A percentile compares a stretch with the other conserved stretches of the same genome.
Evolutionary conservation across 2,113 vertebrate genomes (phyloP).

Genomic region (Phocoena phocoena): DNA sequence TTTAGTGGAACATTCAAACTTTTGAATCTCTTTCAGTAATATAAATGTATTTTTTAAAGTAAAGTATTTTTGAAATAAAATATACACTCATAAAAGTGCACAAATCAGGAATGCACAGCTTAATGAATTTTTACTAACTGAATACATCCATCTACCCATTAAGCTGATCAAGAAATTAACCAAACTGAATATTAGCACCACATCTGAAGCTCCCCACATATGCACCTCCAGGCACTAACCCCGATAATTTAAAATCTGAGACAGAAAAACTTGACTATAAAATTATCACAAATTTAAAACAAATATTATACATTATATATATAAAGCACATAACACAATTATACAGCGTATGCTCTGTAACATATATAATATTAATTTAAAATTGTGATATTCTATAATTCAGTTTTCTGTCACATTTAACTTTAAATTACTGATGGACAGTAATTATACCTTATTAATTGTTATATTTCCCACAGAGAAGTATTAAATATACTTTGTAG

Average conservation of each 20-base stretch:
- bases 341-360: not conserved
- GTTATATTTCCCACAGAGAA: not conserved
- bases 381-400: not conserved
- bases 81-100: not conserved
- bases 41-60: not conserved
- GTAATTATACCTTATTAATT: not conserved
- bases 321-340: not conserved
- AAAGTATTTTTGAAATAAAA: not conserved
- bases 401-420: not conserved
- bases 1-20: not conserved
- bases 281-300: not conserved
- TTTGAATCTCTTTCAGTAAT: not conserved
- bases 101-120: not conserved
- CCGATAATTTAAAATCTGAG: not conserved
- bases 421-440: not conserved
- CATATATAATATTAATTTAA: not conserved
- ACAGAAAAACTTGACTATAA: not conserved
- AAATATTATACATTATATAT: not conserved
- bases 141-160: not conserved
- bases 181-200: not conserved
- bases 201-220: not conserved
- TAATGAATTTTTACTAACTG: not conserved
- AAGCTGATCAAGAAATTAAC: not conserved
- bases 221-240: not conserved
- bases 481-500: not conserved